Conservation (phyloP, 37 sponge, comb jelly and placozoan genomes). For the Amphimedon queenslandica region DNA sequence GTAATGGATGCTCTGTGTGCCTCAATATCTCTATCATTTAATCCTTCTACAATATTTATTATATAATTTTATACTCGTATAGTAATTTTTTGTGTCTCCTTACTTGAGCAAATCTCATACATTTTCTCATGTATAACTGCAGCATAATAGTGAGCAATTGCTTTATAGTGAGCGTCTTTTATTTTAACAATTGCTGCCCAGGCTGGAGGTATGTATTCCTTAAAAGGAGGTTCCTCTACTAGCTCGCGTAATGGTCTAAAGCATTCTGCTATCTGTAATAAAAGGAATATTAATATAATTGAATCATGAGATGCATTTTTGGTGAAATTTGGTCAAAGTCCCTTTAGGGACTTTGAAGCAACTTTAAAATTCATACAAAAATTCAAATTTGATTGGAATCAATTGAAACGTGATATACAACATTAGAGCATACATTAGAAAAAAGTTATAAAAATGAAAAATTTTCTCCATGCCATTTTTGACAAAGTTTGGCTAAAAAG, state of each 20-base stretch:
- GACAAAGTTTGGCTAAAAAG: no score
- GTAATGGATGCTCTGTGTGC: neutral
- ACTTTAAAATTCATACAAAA: neutral
- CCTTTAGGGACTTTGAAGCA: neutral
- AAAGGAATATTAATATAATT: no score
- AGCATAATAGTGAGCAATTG: slow-evolving; percentile 64
- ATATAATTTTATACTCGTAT: no score
- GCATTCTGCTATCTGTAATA: slow-evolving; percentile 40
- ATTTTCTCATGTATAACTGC: slow-evolving; percentile 32
- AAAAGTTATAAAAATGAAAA: no score
- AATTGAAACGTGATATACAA: neutral
- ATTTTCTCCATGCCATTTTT: no score
- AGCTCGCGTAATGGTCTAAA: slow-evolving; percentile 46
- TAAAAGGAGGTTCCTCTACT: slow-evolving; percentile 30
- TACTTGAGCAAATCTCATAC: no score
- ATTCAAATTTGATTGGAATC: neutral
- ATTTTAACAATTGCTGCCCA: slow-evolving; percentile 51
- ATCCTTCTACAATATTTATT: neutral
- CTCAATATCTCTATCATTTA: neutral
- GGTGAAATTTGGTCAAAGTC: no score
- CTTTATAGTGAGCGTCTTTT: slow-evolving; percentile 59
- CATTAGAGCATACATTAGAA: neutral
- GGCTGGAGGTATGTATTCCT: slow-evolving; percentile 49
- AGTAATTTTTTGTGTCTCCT: no score
- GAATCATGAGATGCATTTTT: no score